These are phyloP conservation scores for Spheniscus mendiculus DNA, from an alignment of 2,113 vertebrate genomes.

Conservation along the genomic window DNA sequence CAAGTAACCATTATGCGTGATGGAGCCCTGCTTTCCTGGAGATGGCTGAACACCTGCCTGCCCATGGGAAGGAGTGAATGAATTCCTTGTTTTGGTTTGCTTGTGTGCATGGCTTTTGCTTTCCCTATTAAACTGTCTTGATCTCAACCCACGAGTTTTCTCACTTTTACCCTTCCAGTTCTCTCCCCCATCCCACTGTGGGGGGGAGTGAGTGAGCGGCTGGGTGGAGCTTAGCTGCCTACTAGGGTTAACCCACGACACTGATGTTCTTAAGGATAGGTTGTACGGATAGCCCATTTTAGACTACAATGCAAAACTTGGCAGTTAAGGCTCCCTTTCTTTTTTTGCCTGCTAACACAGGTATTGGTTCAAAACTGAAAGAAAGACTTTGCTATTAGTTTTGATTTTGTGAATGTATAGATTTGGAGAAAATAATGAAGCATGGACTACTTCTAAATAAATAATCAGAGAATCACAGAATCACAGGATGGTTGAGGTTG, in stretches of 20 bases:
- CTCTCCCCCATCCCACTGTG: too few relatives aligned
- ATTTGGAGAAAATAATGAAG: neutral
- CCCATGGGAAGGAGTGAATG: too few relatives aligned
- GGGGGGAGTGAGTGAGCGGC: too few relatives aligned
- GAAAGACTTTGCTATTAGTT: neutral
- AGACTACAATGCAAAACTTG: neutral
- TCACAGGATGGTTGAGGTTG: neutral
- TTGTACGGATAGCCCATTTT: neutral
- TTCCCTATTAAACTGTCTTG: too few relatives aligned
- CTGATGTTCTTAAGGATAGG: neutral
- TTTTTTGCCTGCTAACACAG: neutral
- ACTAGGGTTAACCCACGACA: too few relatives aligned
- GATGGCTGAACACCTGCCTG: too few relatives aligned
- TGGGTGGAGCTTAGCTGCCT: too few relatives aligned
- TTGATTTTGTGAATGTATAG: neutral
- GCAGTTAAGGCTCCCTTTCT: neutral
- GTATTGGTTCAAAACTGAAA: neutral
- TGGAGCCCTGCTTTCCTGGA: too few relatives aligned
- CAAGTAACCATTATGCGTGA: fast-evolving
- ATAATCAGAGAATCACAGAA: neutral
- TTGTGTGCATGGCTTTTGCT: too few relatives aligned
- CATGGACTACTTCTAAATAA: neutral
- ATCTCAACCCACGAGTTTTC: too few relatives aligned
- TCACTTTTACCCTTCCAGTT: too few relatives aligned
- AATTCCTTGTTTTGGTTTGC: too few relatives aligned